Percentiles rank a stretch among this genome's conserved stretches.
Evolutionary conservation across 2,888 invertebrate species (phyloP).

Genomic region (Gnatocerus cornutus): DNA sequence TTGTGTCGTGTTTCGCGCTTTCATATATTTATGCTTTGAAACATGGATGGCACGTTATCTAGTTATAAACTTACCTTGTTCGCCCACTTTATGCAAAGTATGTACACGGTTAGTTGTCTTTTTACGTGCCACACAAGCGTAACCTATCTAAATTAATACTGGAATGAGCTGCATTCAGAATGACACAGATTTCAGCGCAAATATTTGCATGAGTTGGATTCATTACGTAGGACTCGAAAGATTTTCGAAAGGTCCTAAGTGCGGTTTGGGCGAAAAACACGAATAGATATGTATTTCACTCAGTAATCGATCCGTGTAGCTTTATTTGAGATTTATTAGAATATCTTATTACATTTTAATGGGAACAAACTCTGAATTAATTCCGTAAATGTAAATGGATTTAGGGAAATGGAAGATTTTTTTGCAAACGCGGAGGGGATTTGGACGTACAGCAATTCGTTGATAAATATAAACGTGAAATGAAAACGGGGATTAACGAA

Average conservation of each 20-base stretch:
- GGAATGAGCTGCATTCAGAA: neutral
- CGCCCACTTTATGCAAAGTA: slow-evolving; percentile 45
- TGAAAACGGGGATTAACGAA: too few species aligned
- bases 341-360: slow-evolving; percentile 17
- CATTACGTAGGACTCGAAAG: too few species aligned
- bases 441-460: too few species aligned
- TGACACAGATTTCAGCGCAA: neutral
- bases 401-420: neutral
- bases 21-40: slow-evolving; percentile 22
- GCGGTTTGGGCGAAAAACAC: neutral
- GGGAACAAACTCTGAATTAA: slow-evolving; percentile 11
- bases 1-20: slow-evolving; percentile 19
- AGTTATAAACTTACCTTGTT: slow-evolving; percentile 44
- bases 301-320: slow-evolving; percentile 10
- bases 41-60: slow-evolving; percentile 46
- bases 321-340: slow-evolving; percentile 11
- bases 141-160: slow-evolving; percentile 31
- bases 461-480: too few species aligned
- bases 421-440: too few species aligned
- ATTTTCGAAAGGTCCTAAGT: neutral
- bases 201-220: neutral
- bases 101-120: slow-evolving; percentile 41
- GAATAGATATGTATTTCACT: neutral
- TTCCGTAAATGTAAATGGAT: neutral
- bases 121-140: slow-evolving; percentile 37